phyloP scores from a whole-genome alignment of 2,888 invertebrate genomes.

The Volucella inanis region DNA sequence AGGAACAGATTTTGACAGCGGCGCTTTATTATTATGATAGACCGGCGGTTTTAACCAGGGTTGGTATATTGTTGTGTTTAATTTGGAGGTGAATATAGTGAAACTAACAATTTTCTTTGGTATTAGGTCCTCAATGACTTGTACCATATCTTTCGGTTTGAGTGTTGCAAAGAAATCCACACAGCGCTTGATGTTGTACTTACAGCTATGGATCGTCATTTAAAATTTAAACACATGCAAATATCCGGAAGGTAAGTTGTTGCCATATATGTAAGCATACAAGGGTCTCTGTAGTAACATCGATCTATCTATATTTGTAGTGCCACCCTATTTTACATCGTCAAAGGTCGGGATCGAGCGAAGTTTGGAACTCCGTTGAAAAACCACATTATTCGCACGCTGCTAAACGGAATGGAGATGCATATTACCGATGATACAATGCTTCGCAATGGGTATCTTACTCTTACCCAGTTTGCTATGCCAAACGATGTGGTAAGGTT shows the following conservation, averaged over 20 bases:
- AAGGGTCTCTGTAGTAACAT: background rate
- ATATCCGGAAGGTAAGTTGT: conserved; percentile 91
- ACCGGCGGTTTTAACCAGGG: conserved; percentile 88
- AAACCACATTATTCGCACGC: conserved; percentile 90
- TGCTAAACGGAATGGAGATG: conserved; percentile 94
- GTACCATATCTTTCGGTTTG: conserved; percentile 93
- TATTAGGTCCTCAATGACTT: conserved; percentile 93
- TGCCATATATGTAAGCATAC: too few relatives aligned
- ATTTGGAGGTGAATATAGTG: background rate
- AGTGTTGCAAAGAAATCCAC: conserved; percentile 90
- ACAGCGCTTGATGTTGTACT: conserved; percentile 92
- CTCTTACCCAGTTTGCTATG: conserved; percentile 96
- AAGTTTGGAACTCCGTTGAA: conserved; percentile 89
- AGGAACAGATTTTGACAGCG: conserved; percentile 94
- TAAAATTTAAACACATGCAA: conserved; percentile 94
- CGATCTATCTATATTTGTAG: conserved; percentile 84
- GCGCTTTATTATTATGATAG: conserved; percentile 93
- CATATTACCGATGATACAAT: conserved; percentile 94
- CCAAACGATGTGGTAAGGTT: conserved; percentile 93
- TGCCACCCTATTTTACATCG: conserved; percentile 97
- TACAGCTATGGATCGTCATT: conserved; percentile 94
- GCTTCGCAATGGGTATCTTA: conserved; percentile 98
- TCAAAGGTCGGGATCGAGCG: conserved; percentile 92
- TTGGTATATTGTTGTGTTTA: conserved; percentile 3
- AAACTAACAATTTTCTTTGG: background rate